phyloP scores from a whole-genome alignment of 64 coral and sea anemone species.

The Pachyseris speciosa region DNA sequence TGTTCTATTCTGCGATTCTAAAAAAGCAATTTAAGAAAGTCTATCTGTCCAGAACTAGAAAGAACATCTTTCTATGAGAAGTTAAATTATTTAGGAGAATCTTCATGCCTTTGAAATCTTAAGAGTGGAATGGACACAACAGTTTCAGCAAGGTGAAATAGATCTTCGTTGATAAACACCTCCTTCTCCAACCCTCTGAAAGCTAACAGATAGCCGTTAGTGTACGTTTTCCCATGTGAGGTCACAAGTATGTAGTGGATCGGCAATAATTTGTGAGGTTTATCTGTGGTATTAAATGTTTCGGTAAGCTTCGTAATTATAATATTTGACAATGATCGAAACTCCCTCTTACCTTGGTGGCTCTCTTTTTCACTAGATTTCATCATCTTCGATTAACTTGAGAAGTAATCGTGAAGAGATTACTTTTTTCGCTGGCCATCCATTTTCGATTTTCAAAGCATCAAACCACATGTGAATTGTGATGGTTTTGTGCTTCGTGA shows the following conservation, averaged over 20 bases:
- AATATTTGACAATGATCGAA: background rate
- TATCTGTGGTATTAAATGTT: too few relatives aligned
- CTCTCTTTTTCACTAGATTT: background rate
- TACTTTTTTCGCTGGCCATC: background rate
- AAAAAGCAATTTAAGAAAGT: background rate
- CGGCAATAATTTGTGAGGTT: background rate
- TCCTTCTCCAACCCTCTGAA: conserved; percentile 12
- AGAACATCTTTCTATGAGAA: conserved; percentile 15
- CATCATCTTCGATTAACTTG: conserved; percentile 12
- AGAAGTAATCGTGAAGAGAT: background rate
- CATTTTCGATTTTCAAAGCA: background rate
- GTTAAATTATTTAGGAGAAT: conserved; percentile 1
- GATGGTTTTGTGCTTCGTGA: background rate
- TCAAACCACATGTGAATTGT: background rate
- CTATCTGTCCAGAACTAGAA: background rate
- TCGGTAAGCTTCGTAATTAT: conserved; percentile 9
- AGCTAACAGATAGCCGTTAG: too few relatives aligned
- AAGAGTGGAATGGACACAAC: background rate
- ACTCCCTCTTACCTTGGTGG: background rate
- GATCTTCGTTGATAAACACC: background rate
- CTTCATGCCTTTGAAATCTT: background rate
- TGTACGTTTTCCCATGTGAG: too few relatives aligned
- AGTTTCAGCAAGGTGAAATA: conserved; percentile 12
- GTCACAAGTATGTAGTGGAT: background rate
- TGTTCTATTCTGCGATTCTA: background rate